Percentiles rank a stretch among this genome's conserved stretches.
Evolutionary conservation across 2,888 invertebrate genomes (phyloP).

Genomic region (Nycteola revayana): DNA sequence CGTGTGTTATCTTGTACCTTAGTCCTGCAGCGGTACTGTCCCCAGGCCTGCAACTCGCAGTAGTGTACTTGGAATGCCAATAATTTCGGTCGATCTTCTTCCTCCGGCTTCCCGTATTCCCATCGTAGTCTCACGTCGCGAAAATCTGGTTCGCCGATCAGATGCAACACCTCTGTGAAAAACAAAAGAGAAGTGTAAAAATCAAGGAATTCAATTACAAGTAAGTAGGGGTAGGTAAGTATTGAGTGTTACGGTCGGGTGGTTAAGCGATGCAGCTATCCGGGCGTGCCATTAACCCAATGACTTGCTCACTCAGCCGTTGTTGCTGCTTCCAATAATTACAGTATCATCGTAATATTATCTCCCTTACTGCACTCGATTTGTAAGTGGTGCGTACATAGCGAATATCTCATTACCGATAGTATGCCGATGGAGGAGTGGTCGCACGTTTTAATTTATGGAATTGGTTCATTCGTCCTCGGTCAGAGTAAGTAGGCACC

Average conservation of each 20-base stretch:
- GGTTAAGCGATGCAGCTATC: conserved; percentile 50
- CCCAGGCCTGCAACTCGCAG: conserved; percentile 91
- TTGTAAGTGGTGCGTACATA: conserved; percentile 10
- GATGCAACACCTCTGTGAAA: conserved; percentile 79
- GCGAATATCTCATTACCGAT: conserved; percentile 17
- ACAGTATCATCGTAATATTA: conserved; percentile 42
- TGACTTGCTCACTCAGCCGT: conserved; percentile 70
- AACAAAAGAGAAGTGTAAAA: conserved; percentile 32
- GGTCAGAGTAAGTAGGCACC: conserved; percentile 14
- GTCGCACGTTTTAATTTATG: conserved; percentile 21
- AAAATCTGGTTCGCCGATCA: conserved; percentile 85
- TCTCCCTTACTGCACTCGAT: conserved; percentile 27
- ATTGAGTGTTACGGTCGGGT: conserved; percentile 40
- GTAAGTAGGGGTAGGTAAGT: conserved; percentile 18
- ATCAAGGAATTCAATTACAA: conserved; percentile 10
- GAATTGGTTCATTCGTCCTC: conserved; percentile 21
- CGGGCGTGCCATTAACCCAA: conserved; percentile 71
- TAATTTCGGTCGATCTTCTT: conserved; percentile 62
- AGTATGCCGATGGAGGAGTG: conserved; percentile 3
- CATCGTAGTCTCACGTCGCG: conserved; percentile 84
- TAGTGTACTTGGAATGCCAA: conserved; percentile 87
- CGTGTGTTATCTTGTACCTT: too few species aligned
- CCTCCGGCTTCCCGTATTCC: conserved; percentile 77
- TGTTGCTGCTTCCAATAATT: conserved; percentile 48
- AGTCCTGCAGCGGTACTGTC: conserved; percentile 87